A percentile compares a stretch with the other conserved stretches of the same genome.
Conservation (phyloP, 2,113 vertebrate species). For the Pardalotus punctatus region DNA sequence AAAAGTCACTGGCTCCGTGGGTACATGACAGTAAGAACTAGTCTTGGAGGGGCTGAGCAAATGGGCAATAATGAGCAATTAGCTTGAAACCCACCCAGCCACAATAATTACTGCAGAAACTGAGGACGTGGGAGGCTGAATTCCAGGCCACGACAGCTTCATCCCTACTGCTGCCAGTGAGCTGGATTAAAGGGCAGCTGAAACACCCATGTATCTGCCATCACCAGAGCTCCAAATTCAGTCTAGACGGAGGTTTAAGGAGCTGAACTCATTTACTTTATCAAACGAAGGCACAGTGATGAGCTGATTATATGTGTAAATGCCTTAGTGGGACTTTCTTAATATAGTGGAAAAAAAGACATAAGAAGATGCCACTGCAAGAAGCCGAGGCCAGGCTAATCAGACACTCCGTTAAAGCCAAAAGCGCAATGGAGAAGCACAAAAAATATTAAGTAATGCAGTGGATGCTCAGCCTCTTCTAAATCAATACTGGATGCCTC, state of each 20-base stretch:
- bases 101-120: background rate
- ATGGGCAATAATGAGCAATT: background rate
- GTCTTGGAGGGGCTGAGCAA: background rate
- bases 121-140: background rate
- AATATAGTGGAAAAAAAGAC: background rate
- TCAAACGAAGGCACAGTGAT: background rate
- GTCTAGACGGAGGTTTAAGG: background rate
- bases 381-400: background rate
- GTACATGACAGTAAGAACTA: background rate
- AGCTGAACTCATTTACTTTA: background rate
- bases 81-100: background rate
- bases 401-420: background rate
- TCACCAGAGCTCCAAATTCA: background rate
- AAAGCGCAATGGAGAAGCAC: background rate
- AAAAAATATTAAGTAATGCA: background rate
- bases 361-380: background rate
- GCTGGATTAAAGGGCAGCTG: background rate
- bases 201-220: background rate
- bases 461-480: background rate
- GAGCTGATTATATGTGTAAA: background rate
- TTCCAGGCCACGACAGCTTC: background rate
- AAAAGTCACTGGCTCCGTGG: background rate
- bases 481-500: background rate
- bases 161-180: background rate
- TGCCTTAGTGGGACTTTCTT: background rate